These are phyloP conservation scores for Myiotriccus ornatus DNA, from an alignment of 2,797 vertebrate genomes.

Conservation along the genomic window DNA sequence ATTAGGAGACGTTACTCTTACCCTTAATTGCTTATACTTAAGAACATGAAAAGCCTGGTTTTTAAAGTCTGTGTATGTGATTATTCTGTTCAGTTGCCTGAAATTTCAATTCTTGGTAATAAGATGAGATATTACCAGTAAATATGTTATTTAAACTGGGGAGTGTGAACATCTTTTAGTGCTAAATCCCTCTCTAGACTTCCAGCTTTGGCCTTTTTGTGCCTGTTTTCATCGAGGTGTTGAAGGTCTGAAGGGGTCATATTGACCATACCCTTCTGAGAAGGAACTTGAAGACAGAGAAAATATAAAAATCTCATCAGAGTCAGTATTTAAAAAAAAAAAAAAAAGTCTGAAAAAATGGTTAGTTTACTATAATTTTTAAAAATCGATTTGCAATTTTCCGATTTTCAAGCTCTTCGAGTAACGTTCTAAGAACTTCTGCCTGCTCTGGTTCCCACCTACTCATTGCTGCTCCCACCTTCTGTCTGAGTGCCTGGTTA, in stretches of 20 bases:
- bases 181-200: neutral
- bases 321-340: neutral
- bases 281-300: neutral
- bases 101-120: slow-evolving; percentile 9
- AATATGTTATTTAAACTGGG: slow-evolving; percentile 26
- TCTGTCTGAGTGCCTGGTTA: neutral
- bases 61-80: slow-evolving; percentile 31
- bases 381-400: neutral
- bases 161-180: neutral
- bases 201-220: neutral
- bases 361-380: neutral
- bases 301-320: neutral
- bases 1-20: slow-evolving; percentile 40
- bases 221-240: neutral
- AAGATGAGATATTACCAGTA: neutral
- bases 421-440: neutral
- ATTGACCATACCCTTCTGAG: neutral
- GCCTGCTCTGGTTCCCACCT: neutral
- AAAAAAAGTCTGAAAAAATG: neutral
- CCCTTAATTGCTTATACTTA: slow-evolving; percentile 56
- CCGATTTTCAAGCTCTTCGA: neutral
- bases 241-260: neutral
- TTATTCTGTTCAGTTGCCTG: slow-evolving; percentile 46
- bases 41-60: slow-evolving; percentile 10
- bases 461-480: neutral